Conservation (phyloP, 2,888 invertebrate genomes). For the Drosophila pegasa region DNA sequence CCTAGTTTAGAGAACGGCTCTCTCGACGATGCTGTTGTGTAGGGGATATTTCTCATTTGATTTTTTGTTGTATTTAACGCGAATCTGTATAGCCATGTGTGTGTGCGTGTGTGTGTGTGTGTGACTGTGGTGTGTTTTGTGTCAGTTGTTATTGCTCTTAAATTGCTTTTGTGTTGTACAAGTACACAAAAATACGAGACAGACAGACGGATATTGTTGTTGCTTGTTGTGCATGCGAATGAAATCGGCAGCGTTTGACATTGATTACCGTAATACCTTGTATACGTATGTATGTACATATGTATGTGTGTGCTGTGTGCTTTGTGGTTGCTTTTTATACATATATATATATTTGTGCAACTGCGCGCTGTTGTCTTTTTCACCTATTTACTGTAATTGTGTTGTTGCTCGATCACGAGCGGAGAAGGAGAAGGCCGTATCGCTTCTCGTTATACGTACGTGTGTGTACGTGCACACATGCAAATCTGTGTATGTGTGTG, state of each 20-base stretch:
- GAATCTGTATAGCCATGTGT: slow-evolving; percentile 41
- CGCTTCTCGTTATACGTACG: slow-evolving; percentile 42
- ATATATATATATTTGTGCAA: slow-evolving; percentile 77
- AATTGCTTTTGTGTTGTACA: slow-evolving; percentile 52
- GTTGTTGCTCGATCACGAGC: slow-evolving; percentile 66
- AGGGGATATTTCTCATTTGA: slow-evolving; percentile 51
- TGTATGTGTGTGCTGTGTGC: slow-evolving; percentile 15
- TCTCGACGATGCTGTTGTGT: slow-evolving; percentile 35
- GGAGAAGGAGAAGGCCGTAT: slow-evolving; percentile 67
- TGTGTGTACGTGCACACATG: slow-evolving; percentile 5
- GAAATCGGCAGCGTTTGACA: slow-evolving; percentile 79
- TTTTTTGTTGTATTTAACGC: slow-evolving; percentile 52
- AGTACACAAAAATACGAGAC: slow-evolving; percentile 54
- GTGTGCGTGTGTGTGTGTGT: slow-evolving; percentile 23
- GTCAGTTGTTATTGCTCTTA: slow-evolving; percentile 53
- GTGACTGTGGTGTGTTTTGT: slow-evolving; percentile 34
- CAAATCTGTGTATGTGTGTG: slow-evolving; percentile 10
- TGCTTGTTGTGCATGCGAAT: slow-evolving; percentile 63
- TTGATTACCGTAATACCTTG: slow-evolving; percentile 81
- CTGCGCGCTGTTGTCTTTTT: slow-evolving; percentile 70
- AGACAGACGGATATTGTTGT: slow-evolving; percentile 56
- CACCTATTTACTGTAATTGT: slow-evolving; percentile 80
- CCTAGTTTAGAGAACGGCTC: slow-evolving; percentile 38
- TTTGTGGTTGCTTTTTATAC: slow-evolving; percentile 45
- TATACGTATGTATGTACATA: slow-evolving; percentile 16